Evolutionary conservation across 2,113 vertebrate species (phyloP), one percentile per base, ranked within the genome.

Genomic region (Potamarius usumacintae): DNA sequence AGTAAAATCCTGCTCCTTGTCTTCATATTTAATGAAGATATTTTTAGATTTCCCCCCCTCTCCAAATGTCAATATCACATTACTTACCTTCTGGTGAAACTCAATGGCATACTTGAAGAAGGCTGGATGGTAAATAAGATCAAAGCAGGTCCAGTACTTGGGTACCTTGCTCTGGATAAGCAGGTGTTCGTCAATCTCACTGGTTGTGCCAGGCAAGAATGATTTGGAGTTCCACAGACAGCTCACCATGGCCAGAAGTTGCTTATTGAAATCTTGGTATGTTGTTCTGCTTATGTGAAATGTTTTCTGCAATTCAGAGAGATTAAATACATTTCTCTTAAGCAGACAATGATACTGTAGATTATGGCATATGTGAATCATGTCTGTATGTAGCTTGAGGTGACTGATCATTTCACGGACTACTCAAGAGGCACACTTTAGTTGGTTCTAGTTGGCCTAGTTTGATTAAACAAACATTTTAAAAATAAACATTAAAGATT

Each of bases 111-210:
- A 97, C 89, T 93, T 92, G 89, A 96, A 80, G 87, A 99, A 93
- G 62, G 97, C 97, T 1, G 98, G 98, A 85, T 99, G 98, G 90
- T 95, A 92, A 67, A 96, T 90, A 86, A 99, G 91, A 94, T 96
- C 96, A 67, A 97, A 97, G 89, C 95, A 90, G 17, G 0, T 89
- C 92, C 92, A 94, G 86, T 92, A 88, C 0, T 97, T 93, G 0
- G 93, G 78, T 27, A 96, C 91, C 60, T 60, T 83, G 15, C 94
- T 94, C 90, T 92, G 94, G 85, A 86, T 88, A 60, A 99, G 93
- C 83, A 97, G 69, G 88, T 95, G 52, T 0, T 95, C 92, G 11
- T 92, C 90, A 83, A 98, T 90, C 91, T 83, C 11, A 15, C 97
- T 74, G 1, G 92, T 95, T 9, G 91, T 93, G 58, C 92, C 96